phyloP scores from a whole-genome alignment of 1,140 invertebrate genomes.

The Bombyx mandarina region DNA sequence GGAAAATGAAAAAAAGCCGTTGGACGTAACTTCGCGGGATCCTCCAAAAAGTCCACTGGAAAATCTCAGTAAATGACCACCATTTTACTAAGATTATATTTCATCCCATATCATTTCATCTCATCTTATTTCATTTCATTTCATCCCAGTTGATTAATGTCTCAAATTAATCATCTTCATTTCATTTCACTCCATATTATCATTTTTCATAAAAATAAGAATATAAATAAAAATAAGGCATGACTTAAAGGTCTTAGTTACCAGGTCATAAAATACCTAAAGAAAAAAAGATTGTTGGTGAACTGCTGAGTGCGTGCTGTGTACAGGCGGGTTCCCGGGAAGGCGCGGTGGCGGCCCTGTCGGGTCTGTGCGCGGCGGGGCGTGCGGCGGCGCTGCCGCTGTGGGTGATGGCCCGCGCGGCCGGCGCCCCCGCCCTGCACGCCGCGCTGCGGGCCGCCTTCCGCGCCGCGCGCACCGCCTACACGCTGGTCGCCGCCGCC shows the following conservation, averaged over 20 bases:
- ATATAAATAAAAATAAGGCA: background rate
- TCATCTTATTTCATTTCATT: too few relatives aligned
- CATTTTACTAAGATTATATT: too few relatives aligned
- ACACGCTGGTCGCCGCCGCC: constrained; percentile 80
- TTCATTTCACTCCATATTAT: too few relatives aligned
- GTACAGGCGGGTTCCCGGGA: constrained; percentile 69
- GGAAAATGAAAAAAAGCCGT: too few relatives aligned
- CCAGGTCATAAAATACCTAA: too few relatives aligned
- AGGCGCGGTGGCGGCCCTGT: constrained; percentile 79
- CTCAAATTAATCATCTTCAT: too few relatives aligned
- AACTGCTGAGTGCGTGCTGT: constrained; percentile 6
- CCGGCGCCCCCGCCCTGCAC: constrained; percentile 84
- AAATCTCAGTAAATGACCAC: too few relatives aligned
- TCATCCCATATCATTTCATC: too few relatives aligned
- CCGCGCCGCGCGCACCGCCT: constrained; percentile 80
- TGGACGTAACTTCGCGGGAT: too few relatives aligned
- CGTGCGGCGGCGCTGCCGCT: constrained; percentile 78
- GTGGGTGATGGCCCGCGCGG: constrained; percentile 75
- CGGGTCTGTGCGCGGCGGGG: constrained; percentile 76
- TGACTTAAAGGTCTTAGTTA: background rate
- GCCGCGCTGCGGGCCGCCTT: constrained; percentile 82
- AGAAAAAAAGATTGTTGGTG: background rate
- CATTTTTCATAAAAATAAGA: too few relatives aligned
- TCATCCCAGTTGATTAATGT: constrained; percentile 1
- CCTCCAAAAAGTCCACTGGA: too few relatives aligned